Evolutionary conservation across 2,888 invertebrate species (phyloP).

Genomic region (Glaucopsyche alexis): DNA sequence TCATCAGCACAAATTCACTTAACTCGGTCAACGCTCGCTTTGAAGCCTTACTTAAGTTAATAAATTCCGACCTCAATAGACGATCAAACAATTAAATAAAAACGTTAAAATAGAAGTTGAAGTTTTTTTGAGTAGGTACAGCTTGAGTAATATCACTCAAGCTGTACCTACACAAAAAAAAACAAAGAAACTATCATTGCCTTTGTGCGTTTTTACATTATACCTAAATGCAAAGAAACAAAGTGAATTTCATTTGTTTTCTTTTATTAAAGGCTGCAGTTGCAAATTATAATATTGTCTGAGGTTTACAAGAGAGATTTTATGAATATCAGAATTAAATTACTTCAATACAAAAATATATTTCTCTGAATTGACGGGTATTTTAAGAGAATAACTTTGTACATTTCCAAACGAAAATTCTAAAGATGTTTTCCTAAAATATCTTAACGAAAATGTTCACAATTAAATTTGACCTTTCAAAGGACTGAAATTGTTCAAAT

Average conservation of each 20-base stretch:
- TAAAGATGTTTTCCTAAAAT: slow-evolving; percentile 1
- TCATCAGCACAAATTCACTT: slow-evolving; percentile 23
- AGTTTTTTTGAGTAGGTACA: background rate
- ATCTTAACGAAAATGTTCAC: background rate
- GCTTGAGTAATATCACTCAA: background rate
- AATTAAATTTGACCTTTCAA: slow-evolving; percentile 1
- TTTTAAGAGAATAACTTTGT: background rate
- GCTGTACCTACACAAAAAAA: background rate
- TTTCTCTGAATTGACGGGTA: background rate
- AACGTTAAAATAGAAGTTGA: background rate
- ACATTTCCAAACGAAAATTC: background rate
- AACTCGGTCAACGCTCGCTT: slow-evolving; percentile 25
- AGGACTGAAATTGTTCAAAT: background rate
- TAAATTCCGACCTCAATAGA: slow-evolving; percentile 19
- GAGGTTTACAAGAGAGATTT: background rate
- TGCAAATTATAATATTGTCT: slow-evolving; percentile 18
- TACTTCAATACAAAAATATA: no score
- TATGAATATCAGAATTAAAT: background rate
- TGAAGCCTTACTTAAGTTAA: slow-evolving; percentile 27
- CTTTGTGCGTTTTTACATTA: background rate
- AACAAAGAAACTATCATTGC: background rate
- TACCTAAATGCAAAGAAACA: background rate
- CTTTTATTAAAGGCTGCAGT: background rate
- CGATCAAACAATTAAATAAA: slow-evolving; percentile 12
- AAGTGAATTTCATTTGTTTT: slow-evolving; percentile 2